Percentiles rank a stretch among this genome's conserved stretches.
Conservation (phyloP, 2,797 vertebrate species). For the Leuciscus waleckii region DNA sequence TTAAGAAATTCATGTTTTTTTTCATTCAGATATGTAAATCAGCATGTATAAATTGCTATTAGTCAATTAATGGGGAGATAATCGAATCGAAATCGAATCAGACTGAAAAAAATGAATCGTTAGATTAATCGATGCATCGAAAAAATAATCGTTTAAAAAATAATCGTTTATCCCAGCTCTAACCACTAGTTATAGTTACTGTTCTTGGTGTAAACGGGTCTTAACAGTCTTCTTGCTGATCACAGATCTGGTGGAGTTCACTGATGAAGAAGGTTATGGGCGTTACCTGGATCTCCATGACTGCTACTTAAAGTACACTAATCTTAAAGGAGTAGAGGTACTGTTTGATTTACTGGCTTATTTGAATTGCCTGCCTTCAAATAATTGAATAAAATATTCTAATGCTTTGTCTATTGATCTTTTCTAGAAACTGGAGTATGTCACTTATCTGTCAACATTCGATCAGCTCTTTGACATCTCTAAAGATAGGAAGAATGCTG, state of each 20-base stretch:
- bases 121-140: no score
- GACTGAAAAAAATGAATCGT: no score
- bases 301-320: constrained; percentile 97
- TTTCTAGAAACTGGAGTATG: constrained; percentile 92
- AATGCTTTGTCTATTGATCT: background rate
- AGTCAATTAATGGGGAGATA: no score
- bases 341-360: background rate
- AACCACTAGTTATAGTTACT: no score
- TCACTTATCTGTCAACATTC: constrained; percentile 93
- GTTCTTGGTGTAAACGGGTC: background rate
- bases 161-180: no score
- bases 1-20: no score
- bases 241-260: constrained; percentile 95
- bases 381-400: background rate
- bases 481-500: constrained; percentile 96
- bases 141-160: no score
- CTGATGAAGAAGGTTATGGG: constrained; percentile 96
- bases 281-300: constrained; percentile 96
- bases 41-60: no score
- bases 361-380: background rate
- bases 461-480: constrained; percentile 98
- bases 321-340: constrained; percentile 95
- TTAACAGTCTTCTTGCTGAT: background rate
- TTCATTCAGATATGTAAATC: no score
- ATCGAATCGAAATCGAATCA: no score